Evolutionary conservation across 2,797 vertebrate genomes (phyloP).

Genomic region (Rhabdomys pumilio): DNA sequence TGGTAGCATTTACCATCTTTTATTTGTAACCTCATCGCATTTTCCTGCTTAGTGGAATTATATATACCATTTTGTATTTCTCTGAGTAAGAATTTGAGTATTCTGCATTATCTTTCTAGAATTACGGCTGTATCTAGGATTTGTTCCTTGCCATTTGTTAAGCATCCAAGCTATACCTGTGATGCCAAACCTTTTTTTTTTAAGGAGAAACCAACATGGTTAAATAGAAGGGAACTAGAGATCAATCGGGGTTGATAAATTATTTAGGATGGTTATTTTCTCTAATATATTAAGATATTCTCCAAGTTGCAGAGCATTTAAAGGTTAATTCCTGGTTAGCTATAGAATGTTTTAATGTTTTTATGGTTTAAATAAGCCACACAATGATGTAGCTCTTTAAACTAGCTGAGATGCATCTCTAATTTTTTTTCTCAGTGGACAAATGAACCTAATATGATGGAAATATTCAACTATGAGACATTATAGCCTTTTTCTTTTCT

Average conservation of each 20-base stretch:
- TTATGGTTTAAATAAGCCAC: neutral
- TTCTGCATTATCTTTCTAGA: neutral
- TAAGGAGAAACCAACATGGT: neutral
- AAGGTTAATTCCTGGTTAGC: slow-evolving; percentile 14
- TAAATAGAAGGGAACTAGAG: neutral
- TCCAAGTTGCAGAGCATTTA: neutral
- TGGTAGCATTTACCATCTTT: neutral
- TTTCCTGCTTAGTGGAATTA: slow-evolving; percentile 5
- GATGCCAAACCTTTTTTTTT: neutral
- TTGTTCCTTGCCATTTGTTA: neutral
- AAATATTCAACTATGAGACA: neutral
- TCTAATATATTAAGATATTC: neutral
- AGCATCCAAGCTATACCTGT: neutral
- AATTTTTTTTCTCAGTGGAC: slow-evolving; percentile 1
- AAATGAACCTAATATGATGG: neutral
- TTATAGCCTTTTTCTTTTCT: neutral
- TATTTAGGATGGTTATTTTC: neutral
- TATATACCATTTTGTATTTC: slow-evolving; percentile 10
- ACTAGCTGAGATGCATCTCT: neutral
- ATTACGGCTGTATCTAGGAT: neutral
- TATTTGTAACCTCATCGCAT: neutral
- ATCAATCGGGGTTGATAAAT: neutral
- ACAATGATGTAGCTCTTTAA: neutral
- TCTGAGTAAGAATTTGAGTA: neutral
- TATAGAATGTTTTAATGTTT: neutral